phyloP scores from a whole-genome alignment of 2,113 vertebrate genomes.

The Pteronura brasiliensis region DNA sequence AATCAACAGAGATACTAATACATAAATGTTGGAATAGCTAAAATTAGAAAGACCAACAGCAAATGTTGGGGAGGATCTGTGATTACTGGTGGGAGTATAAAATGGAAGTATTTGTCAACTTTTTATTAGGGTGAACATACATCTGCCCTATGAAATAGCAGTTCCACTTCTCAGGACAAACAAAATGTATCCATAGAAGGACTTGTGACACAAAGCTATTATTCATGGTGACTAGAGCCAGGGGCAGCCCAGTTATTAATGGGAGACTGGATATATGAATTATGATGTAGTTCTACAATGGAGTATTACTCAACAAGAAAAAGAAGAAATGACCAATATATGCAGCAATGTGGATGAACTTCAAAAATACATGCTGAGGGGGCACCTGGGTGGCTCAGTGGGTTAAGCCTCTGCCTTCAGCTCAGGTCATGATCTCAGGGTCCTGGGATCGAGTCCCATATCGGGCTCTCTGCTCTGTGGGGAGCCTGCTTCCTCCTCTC shows the following conservation, averaged over 20 bases:
- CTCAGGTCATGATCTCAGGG: too few relatives aligned
- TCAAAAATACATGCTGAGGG: not conserved
- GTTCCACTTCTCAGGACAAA: not conserved
- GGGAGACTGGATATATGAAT: not conserved
- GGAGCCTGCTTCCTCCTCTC: too few relatives aligned
- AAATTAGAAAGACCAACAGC: not conserved
- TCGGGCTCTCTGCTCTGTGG: too few relatives aligned
- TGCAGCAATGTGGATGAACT: not conserved
- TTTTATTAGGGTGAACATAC: not conserved
- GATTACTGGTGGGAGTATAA: not conserved
- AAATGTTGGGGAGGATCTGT: not conserved
- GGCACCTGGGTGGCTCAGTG: too few relatives aligned
- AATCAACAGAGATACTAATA: not conserved
- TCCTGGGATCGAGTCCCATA: too few relatives aligned
- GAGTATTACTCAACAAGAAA: not conserved
- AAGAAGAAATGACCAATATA: not conserved
- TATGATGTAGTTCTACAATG: not conserved
- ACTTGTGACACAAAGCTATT: not conserved
- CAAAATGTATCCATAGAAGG: not conserved
- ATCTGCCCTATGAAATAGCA: not conserved
- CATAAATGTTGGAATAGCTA: not conserved
- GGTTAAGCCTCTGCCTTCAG: too few relatives aligned
- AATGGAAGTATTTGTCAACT: not conserved
- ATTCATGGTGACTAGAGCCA: not conserved
- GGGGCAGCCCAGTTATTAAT: not conserved